Percentiles rank a stretch among this genome's conserved stretches.
phyloP scores from a whole-genome alignment of 1,140 invertebrate genomes.

The Brachionus calyciflorus region DNA sequence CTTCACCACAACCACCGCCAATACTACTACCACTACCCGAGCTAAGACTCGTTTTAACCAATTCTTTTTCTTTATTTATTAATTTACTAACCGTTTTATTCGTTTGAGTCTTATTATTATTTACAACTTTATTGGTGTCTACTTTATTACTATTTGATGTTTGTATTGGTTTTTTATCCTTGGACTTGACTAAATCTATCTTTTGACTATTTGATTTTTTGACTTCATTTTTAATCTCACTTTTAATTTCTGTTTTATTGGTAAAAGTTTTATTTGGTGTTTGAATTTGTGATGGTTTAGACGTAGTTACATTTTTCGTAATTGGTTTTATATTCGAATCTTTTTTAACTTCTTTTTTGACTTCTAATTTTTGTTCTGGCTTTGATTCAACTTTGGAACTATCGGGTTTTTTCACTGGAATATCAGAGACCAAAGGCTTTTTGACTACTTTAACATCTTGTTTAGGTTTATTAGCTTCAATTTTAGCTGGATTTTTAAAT shows the following conservation, averaged over 20 bases:
- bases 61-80: not conserved
- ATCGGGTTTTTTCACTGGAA: too few relatives aligned
- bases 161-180: not conserved
- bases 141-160: not conserved
- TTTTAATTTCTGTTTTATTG: not conserved
- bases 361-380: not conserved
- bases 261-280: not conserved
- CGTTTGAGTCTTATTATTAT: too few relatives aligned
- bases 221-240: not conserved
- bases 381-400: too few relatives aligned
- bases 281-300: not conserved
- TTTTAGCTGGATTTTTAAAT: not conserved
- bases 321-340: not conserved
- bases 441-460: not conserved
- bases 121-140: too few relatives aligned
- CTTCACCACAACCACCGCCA: not conserved
- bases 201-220: not conserved
- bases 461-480: not conserved
- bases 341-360: slow-evolving; percentile 7
- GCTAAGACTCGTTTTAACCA: slow-evolving; percentile 5
- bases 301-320: not conserved
- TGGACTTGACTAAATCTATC: not conserved
- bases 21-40: slow-evolving; percentile 40
- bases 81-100: not conserved
- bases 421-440: too few relatives aligned